Base-by-base conservation (phyloP, 2,797 vertebrate species). In the Pangasius krempfi region DNA sequence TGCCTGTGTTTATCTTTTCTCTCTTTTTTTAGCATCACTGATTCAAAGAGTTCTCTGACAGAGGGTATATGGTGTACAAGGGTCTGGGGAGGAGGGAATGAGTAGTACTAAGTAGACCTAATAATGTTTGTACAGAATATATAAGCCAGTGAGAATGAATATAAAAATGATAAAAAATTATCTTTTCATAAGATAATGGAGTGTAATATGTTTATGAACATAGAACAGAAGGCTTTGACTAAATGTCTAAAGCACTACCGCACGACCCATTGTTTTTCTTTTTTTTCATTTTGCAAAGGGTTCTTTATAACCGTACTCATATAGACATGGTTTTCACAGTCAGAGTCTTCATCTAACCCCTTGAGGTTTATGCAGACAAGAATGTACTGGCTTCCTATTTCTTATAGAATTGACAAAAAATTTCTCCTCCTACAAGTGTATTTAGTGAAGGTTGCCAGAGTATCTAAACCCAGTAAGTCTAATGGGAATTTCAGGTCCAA, bases 1-100 rank as follows among this genome's bases (percentile, higher is more conserved):
- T 22, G 73, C 84, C 47, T 58, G 12, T 85, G 62, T 89, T 87
- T 85, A 79, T 72, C 40, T 85, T 87, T 76, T 80, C 73, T 89
- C 72, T 66, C 54, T 72, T 81, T 86, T 86, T 84, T 72, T 27
- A 87, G 52, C 44, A 62, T 40, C 56, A n/a, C 50, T 84, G 27
- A 79, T 85, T 84, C 72, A 85, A 85, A 80, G 16, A 22, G 56
- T 22, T 64, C 56, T 70, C 78, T 83, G 40, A 82, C 44, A 86
- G 40, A 40, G 14, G 13, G 58, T 4, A 37, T 30, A n/a, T 70
- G n/a, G 47, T 84, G 44, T 14, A 10, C 25, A 66, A 2, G 37
- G 44, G 64, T 54, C 47, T 37, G 1, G 62, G 40, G 18, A 81
- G 33, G 22, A 47, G 40, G 25, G 27, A 64, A 83, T 62, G 7